Evolutionary conservation across 2,888 invertebrate genomes (phyloP).

Genomic region (Galerucella calmariensis): DNA sequence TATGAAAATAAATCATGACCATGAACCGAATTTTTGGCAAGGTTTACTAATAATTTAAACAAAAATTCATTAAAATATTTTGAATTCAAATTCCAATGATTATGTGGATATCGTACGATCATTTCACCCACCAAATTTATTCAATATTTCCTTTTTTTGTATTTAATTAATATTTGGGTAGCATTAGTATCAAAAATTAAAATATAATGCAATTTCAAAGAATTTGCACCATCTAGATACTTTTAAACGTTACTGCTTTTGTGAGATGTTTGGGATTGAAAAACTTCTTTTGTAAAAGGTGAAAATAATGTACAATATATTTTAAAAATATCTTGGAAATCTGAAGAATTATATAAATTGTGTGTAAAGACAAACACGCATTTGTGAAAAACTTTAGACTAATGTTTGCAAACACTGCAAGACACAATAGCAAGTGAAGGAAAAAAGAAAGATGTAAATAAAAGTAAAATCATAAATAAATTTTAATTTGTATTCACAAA

Average conservation of each 20-base stretch:
- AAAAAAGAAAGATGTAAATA: conserved; percentile 54
- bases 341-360: conserved; percentile 1
- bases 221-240: too few species aligned
- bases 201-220: too few species aligned
- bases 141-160: too few species aligned
- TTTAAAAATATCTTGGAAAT: conserved; percentile 12
- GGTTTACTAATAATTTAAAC: not conserved
- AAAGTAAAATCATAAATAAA: conserved; percentile 60
- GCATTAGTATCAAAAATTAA: too few species aligned
- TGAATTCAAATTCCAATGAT: too few species aligned
- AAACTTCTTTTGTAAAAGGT: conserved; percentile 1
- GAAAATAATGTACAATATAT: not conserved
- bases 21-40: too few species aligned
- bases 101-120: too few species aligned
- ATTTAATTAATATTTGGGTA: too few species aligned
- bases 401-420: conserved; percentile 60
- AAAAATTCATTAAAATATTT: too few species aligned
- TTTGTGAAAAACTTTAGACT: conserved; percentile 55
- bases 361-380: conserved; percentile 43
- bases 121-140: too few species aligned
- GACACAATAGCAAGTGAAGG: conserved; percentile 58
- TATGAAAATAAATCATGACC: too few species aligned
- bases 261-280: not conserved
- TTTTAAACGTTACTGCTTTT: not conserved
- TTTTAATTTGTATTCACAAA: conserved; percentile 56